A percentile compares a stretch with the other conserved stretches of the same genome.
These are phyloP conservation scores for Oenanthe oenanthe DNA, from an alignment of 2,113 vertebrate genomes.

Conservation along the genomic window DNA sequence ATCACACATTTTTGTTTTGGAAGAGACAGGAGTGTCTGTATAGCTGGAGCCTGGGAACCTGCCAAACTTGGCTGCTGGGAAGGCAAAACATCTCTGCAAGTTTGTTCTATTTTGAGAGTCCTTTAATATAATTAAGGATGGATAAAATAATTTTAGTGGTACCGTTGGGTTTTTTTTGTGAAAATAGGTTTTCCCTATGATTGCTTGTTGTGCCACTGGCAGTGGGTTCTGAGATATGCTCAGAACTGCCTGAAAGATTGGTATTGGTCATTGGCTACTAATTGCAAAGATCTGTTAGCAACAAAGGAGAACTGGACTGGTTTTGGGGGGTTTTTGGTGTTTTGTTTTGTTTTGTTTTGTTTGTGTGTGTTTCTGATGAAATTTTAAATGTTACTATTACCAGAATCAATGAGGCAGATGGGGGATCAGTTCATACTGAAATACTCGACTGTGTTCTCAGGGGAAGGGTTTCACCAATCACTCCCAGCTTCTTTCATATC, in stretches of 20 bases:
- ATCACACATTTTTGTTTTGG: neutral
- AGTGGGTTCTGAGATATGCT: neutral
- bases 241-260: neutral
- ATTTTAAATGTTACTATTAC: neutral
- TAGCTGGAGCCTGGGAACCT: neutral
- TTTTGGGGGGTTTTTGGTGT: neutral
- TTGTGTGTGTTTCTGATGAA: neutral
- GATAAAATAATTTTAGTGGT: neutral
- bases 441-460: neutral
- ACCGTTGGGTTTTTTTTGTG: fast-evolving
- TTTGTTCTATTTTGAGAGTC: neutral
- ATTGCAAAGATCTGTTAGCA: neutral
- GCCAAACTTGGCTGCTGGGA: neutral
- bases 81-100: neutral
- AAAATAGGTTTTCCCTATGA: neutral
- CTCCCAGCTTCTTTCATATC: neutral
- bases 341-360: neutral
- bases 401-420: neutral
- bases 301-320: neutral
- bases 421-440: neutral
- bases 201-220: neutral
- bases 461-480: neutral
- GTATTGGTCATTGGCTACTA: neutral
- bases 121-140: neutral
- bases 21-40: neutral